Conservation (phyloP, 2,888 invertebrate species). For the Nasonia oneida region DNA sequence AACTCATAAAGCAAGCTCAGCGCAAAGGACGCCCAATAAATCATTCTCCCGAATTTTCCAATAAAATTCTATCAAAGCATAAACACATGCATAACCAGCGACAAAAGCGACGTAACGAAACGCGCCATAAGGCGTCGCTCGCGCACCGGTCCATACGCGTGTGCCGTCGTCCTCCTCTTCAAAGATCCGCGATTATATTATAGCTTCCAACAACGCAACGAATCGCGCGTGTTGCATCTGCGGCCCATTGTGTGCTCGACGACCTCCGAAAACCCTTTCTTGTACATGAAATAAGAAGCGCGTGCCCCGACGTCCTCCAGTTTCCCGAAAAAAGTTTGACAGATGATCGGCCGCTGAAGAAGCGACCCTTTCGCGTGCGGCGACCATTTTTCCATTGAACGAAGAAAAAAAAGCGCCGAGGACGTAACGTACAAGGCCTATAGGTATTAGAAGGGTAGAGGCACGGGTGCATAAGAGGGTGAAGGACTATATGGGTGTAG, state of each 20-base stretch:
- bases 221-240: conserved; percentile 55
- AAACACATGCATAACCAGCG: conserved; percentile 1
- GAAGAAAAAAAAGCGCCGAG: conserved; percentile 16
- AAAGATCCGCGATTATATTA: conserved; percentile 22
- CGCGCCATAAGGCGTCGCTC: conserved; percentile 11
- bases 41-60: conserved; percentile 30
- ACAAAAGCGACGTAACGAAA: conserved; percentile 15
- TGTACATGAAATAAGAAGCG: conserved; percentile 34
- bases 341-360: conserved; percentile 43
- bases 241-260: conserved; percentile 41
- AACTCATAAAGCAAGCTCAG: not conserved
- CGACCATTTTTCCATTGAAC: conserved; percentile 1
- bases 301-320: conserved; percentile 25
- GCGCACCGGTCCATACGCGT: not conserved
- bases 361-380: not conserved
- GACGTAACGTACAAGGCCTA: not conserved
- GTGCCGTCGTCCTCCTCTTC: not conserved
- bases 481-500: not conserved
- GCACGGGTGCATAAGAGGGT: not conserved
- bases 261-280: conserved; percentile 41
- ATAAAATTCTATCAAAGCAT: conserved; percentile 38
- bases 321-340: conserved; percentile 58
- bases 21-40: conserved; percentile 10
- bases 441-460: not conserved
- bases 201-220: conserved; percentile 30